Base-by-base conservation (phyloP, 30 jellyfish, hydroid and myxozoan species). In the Rhopilema esculentum region DNA sequence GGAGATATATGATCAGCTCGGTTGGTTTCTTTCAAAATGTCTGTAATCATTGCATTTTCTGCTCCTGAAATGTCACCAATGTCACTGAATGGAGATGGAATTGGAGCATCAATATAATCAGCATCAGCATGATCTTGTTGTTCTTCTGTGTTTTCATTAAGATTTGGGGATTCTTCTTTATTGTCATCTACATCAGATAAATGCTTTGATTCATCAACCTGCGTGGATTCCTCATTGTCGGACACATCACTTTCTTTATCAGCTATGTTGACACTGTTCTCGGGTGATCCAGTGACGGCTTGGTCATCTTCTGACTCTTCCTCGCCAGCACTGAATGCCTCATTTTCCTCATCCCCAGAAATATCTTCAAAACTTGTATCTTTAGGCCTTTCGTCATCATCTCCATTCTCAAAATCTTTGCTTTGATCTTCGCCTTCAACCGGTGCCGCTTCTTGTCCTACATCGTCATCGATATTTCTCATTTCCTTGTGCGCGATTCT, bases 11-110 rank as follows among this genome's bases (percentile, higher is more conserved):
- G 87, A 67, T 74, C 66, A 50, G 77, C 86, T 49, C 80, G 73
- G 53, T 82, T 78, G 22, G 93, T 88, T 66, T 84, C 96, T 19
- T 80, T 87, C 77, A 95, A 74, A 70, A 95, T 89, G 82, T 95
- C 99, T 52, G 82, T 64, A 18, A 95, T 84, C 71, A 95, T 89
- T 1, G 98, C 97, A 66, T 77, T 89, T 18, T 90, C 97, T 1
- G 88, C 79, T 17, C 94, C 96, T 51, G 98, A 68, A 8, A 89
- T 72, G 32, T 89, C 99, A 20, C 96, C 99, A 51, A 95, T 72
- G 77, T 95, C 99, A 84, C 99, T 95, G 33, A 95, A 95, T 0
- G 99, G 99, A 0, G 99, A 95, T 18, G 97, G 97, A 19, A 86
- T 83, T 0, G 97, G 99, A 27, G 99, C 99, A 69, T 94, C 98